Conservation (phyloP, 2,113 vertebrate species). For the Vulpes lagopus region DNA sequence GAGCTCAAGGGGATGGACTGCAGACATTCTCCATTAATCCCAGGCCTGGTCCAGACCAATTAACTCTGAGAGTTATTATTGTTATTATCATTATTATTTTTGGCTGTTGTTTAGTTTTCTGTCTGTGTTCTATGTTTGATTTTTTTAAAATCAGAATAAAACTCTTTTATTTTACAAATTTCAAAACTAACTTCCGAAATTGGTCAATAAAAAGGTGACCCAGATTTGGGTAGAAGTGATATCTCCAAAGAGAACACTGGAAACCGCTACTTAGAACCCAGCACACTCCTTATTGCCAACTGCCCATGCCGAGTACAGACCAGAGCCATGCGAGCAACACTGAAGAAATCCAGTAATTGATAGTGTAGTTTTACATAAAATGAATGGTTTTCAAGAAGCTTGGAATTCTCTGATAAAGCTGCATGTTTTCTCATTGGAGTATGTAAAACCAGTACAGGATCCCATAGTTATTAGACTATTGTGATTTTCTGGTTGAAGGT, state of each 20-base stretch:
- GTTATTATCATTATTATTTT: neutral
- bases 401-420: neutral
- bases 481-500: neutral
- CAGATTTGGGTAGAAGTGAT: neutral
- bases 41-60: neutral
- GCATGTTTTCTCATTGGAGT: neutral
- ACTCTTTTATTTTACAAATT: neutral
- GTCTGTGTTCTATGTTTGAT: neutral
- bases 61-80: neutral
- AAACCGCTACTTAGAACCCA: neutral
- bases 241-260: neutral
- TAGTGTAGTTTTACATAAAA: neutral
- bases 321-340: neutral
- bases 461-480: neutral
- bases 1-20: neutral
- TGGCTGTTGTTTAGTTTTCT: neutral
- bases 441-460: neutral
- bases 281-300: neutral
- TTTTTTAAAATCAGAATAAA: slow-evolving; percentile 30
- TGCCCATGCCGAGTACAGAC: neutral
- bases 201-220: neutral
- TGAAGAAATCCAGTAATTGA: neutral
- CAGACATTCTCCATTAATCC: neutral
- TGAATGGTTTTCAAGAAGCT: neutral
- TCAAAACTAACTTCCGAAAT: neutral